Percentiles rank a stretch among this genome's conserved stretches.
Evolutionary conservation across 2,888 invertebrate species (phyloP).

Genomic region (Rhingia rostrata): DNA sequence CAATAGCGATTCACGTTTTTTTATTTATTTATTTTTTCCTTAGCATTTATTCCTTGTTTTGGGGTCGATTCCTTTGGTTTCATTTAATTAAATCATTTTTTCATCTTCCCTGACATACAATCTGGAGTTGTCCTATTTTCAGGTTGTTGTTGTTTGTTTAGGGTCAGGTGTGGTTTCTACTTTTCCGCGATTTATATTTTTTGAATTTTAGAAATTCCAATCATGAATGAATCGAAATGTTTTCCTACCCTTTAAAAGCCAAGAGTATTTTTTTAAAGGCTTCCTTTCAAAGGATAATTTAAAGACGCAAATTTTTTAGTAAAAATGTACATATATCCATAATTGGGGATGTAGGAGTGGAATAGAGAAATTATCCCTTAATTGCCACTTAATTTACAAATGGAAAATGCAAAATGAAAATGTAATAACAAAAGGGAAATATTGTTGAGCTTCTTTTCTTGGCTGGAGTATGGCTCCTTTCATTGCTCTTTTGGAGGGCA

Average conservation of each 20-base stretch:
- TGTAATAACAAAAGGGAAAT: slow-evolving; percentile 54
- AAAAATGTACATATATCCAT: slow-evolving; percentile 8
- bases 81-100: slow-evolving; percentile 68
- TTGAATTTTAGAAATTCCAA: slow-evolving; percentile 27
- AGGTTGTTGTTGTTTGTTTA: slow-evolving; percentile 70
- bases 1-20: slow-evolving; percentile 47
- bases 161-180: slow-evolving; percentile 64
- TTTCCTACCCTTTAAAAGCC: slow-evolving; percentile 41
- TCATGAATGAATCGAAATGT: slow-evolving; percentile 16
- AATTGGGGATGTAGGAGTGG: slow-evolving; percentile 30
- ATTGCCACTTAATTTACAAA: slow-evolving; percentile 71
- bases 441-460: slow-evolving; percentile 39
- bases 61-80: slow-evolving; percentile 72
- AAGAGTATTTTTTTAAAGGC: slow-evolving; percentile 1
- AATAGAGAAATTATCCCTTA: slow-evolving; percentile 62
- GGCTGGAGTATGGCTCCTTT: slow-evolving; percentile 51
- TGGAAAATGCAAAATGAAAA: slow-evolving; percentile 54
- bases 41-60: slow-evolving; percentile 60
- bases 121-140: slow-evolving; percentile 39
- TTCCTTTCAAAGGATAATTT: not conserved
- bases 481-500: slow-evolving; percentile 56
- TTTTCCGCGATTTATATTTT: slow-evolving; percentile 57
- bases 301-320: not conserved
- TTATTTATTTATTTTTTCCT: slow-evolving; percentile 24
- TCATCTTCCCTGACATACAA: slow-evolving; percentile 42